These are phyloP conservation scores for Bagarius yarrelli DNA, from an alignment of 2,113 vertebrate genomes.

Conservation along the genomic window DNA sequence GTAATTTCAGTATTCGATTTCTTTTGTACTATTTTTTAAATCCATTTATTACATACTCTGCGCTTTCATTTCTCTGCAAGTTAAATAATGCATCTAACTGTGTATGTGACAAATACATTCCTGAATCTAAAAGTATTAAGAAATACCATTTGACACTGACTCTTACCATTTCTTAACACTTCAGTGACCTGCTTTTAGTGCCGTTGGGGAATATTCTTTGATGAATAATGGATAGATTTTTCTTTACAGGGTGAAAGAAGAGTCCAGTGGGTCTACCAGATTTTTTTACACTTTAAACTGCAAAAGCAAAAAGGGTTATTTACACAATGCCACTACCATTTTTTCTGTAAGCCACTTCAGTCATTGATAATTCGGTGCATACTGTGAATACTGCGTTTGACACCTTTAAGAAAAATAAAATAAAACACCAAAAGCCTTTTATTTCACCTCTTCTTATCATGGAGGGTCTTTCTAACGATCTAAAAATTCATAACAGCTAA, in stretches of 20 bases:
- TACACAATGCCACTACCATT: not conserved
- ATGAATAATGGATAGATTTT: constrained; percentile 4
- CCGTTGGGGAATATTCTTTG: not conserved
- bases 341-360: not conserved
- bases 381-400: not conserved
- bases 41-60: too few relatives aligned
- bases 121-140: not conserved
- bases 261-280: not conserved
- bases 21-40: too few relatives aligned
- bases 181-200: not conserved
- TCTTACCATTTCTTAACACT: constrained; percentile 27
- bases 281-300: not conserved
- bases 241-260: not conserved
- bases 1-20: too few relatives aligned
- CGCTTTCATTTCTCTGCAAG: too few relatives aligned
- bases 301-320: constrained; percentile 6
- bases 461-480: not conserved
- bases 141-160: not conserved
- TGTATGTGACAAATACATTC: too few relatives aligned
- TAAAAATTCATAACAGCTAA: constrained; percentile 16
- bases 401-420: not conserved
- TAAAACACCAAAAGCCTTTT: not conserved
- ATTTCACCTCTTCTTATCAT: not conserved
- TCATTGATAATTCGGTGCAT: not conserved
- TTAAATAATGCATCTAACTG: too few relatives aligned